phyloP scores from a whole-genome alignment of 2,888 invertebrate species.

The Lasioglossum malachurum region DNA sequence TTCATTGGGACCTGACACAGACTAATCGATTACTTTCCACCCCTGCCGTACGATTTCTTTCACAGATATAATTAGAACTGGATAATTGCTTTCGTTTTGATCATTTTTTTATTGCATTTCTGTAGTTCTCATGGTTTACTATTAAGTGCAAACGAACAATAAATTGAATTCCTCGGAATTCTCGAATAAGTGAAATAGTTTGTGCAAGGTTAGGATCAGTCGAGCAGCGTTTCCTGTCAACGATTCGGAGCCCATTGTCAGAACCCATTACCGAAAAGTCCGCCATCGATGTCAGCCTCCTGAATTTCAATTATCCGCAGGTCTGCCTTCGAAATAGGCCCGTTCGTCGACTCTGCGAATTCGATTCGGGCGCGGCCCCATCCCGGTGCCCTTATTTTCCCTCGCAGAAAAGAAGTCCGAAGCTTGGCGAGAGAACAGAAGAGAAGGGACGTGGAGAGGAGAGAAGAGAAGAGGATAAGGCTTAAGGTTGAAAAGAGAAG shows the following conservation, averaged over 20 bases:
- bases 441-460: neutral
- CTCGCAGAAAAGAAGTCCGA: slow-evolving; percentile 30
- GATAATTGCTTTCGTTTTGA: no score
- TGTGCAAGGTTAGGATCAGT: neutral
- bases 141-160: no score
- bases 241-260: neutral
- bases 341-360: slow-evolving; percentile 55
- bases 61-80: neutral
- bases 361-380: slow-evolving; percentile 51
- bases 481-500: neutral
- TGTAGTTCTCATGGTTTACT: no score
- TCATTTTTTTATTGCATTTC: no score
- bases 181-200: neutral
- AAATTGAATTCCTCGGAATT: neutral
- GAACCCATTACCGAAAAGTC: slow-evolving; percentile 19
- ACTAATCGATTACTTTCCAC: neutral
- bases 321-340: slow-evolving; percentile 36
- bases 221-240: neutral
- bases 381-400: slow-evolving; percentile 55
- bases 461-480: neutral
- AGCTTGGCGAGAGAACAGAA: slow-evolving; percentile 8
- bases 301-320: slow-evolving; percentile 57
- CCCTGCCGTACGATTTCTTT: neutral
- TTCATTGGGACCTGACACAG: neutral
- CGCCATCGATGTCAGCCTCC: slow-evolving; percentile 43